Conservation (phyloP, 2,113 vertebrate species). For the Tupaia tana region DNA sequence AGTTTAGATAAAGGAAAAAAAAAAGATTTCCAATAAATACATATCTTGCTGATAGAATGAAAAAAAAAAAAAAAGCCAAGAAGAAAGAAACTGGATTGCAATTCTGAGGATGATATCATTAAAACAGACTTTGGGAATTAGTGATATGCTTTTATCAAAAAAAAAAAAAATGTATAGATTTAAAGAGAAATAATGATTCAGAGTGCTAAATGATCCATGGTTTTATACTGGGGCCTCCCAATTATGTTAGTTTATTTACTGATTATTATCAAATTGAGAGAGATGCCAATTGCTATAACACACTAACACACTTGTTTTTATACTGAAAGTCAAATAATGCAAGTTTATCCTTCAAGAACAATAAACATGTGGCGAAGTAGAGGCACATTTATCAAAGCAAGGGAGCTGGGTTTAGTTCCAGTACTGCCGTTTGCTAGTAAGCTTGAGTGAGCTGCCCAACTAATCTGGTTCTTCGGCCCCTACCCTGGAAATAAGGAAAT, state of each 20-base stretch:
- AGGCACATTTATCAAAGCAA: not conserved
- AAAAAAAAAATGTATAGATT: not conserved
- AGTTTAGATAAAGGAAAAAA: not conserved
- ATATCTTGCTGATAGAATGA: not conserved
- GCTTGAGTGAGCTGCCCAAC: not conserved
- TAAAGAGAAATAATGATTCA: not conserved
- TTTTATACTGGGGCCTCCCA: not conserved
- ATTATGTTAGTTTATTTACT: not conserved
- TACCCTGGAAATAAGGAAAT: not conserved
- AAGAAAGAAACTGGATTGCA: not conserved
- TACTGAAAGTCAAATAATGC: not conserved
- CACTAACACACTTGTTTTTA: not conserved
- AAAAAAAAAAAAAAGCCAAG: not conserved
- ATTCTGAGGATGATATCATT: not conserved
- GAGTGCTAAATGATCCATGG: not conserved
- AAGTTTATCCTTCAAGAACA: not conserved
- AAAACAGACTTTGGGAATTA: not conserved
- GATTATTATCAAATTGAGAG: not conserved
- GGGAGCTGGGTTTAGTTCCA: not conserved
- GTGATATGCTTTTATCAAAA: not conserved
- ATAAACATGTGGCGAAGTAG: not conserved
- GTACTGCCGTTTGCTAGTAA: not conserved
- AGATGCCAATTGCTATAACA: not conserved
- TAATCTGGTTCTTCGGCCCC: not conserved
- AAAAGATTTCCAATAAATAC: not conserved